Conservation (phyloP, 1,140 invertebrate genomes). For the Drosophila paulistorum region DNA sequence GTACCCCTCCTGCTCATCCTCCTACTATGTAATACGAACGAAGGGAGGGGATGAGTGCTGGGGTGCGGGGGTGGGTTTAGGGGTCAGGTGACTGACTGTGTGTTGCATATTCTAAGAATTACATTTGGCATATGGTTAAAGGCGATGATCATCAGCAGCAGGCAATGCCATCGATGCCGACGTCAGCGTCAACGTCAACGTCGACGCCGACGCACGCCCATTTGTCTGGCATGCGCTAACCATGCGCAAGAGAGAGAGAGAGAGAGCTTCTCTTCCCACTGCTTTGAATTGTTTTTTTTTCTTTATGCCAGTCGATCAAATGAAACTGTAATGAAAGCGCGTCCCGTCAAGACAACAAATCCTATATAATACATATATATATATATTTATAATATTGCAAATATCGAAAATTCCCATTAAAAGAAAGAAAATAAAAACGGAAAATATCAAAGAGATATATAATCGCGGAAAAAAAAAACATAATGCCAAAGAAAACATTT, state of each 20-base stretch:
- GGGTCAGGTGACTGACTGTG: slow-evolving; percentile 11
- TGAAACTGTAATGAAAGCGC: slow-evolving; percentile 79
- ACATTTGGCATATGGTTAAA: slow-evolving; percentile 34
- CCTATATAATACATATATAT: neutral
- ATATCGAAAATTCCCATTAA: slow-evolving; percentile 5
- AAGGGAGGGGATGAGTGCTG: neutral
- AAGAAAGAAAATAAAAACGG: neutral
- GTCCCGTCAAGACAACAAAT: slow-evolving; percentile 25
- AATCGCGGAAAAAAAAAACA: neutral
- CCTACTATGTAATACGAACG: neutral
- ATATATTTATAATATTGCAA: neutral
- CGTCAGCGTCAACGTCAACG: neutral
- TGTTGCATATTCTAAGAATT: slow-evolving; percentile 40
- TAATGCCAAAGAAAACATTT: slow-evolving; percentile 4
- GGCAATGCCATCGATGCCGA: neutral
- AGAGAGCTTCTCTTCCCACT: slow-evolving; percentile 40
- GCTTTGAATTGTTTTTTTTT: slow-evolving; percentile 71
- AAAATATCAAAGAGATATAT: slow-evolving; percentile 4
- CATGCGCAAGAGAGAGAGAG: neutral
- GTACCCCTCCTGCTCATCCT: neutral
- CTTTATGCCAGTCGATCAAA: slow-evolving; percentile 66
- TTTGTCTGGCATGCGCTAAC: slow-evolving; percentile 41
- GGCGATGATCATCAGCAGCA: neutral
- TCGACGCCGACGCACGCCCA: slow-evolving; percentile 28
- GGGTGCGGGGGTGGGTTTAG: neutral